Evolutionary conservation across 2,888 invertebrate species (phyloP), one percentile per base, ranked within the genome.

Genomic region (Tipula helvola): DNA sequence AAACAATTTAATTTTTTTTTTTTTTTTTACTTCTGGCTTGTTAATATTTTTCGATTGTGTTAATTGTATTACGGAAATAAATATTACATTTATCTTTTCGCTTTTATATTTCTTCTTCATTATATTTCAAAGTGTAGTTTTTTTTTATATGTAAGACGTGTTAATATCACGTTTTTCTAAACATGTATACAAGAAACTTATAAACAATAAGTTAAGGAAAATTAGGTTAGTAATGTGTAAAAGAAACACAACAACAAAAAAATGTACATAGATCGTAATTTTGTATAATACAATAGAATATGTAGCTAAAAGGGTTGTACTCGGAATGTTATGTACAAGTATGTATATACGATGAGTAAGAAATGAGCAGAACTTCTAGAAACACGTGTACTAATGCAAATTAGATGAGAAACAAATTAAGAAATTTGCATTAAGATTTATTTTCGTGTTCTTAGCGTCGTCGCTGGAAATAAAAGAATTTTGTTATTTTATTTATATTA

Each of bases 31-130:
- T 71, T 71, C 71, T 71, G 18, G 71, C 28, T 71, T 28, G 71
- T 71, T 71, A 71, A 71, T 28, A 28, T 28, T 71, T 71, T 71
- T 71, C n/a, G 71, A 71, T 28, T 71, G 71, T 71, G 71, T 71
- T 71, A 71, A 71, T 71, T 71, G 28, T 71, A 71, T 71, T 71
- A 71, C 71, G 71, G 71, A 71, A 71, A 71, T 71, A 28, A 71
- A 71, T 71, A 71, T 71, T 71, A 71, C 71, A 71, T 71, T 71
- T 71, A 71, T 71, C 71, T 71, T 71, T 71, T 71, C 71, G 71
- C 71, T 71, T 71, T 71, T 71, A 71, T 18, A 71, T 28, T 71
- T 71, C 71, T 71, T 71, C 71, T 71, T 71, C 71, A 71, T 28
- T 28, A 71, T 71, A 16, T 39, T 52, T 71, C 71, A 28, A 71